Evolutionary conservation across 2,797 vertebrate species (phyloP).

Genomic region (Acipenser transmontanus): DNA sequence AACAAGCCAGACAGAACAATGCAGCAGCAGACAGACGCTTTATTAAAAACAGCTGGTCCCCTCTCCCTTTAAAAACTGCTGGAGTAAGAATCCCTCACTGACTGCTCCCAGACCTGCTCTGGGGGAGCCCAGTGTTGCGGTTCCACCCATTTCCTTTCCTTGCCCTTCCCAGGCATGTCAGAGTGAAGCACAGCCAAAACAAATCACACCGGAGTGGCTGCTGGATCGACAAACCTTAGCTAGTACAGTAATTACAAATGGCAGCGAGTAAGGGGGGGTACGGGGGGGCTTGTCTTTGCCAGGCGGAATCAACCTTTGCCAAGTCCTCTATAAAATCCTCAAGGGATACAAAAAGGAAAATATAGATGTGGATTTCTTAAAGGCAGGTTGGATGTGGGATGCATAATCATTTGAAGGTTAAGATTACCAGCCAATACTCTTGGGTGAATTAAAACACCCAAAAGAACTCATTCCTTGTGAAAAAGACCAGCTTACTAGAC

Average conservation of each 20-base stretch:
- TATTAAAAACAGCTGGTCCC: constrained; percentile 73
- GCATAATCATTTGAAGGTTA: too few species aligned
- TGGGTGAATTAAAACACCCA: too few species aligned
- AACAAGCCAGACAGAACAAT: constrained; percentile 52
- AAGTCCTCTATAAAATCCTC: constrained; percentile 53
- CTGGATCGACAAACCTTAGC: constrained; percentile 59
- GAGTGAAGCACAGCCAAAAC: constrained; percentile 74
- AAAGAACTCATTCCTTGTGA: too few species aligned
- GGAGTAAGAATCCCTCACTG: constrained; percentile 54
- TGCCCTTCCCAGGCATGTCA: constrained; percentile 89
- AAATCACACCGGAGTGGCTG: constrained; percentile 72
- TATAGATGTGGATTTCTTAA: constrained; percentile 38
- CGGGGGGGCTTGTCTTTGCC: constrained; percentile 32
- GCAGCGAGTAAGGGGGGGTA: constrained; percentile 49
- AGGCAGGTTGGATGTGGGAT: not conserved
- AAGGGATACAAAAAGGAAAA: constrained; percentile 50
- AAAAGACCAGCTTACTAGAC: too few species aligned
- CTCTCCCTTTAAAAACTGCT: constrained; percentile 51
- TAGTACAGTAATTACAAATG: constrained; percentile 65
- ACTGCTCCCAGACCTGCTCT: constrained; percentile 58
- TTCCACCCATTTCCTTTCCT: constrained; percentile 91
- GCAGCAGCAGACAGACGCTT: constrained; percentile 50
- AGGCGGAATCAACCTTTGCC: constrained; percentile 49
- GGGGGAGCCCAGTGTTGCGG: constrained; percentile 59
- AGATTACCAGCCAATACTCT: too few species aligned